Base-by-base conservation (phyloP, 2,113 vertebrate genomes). In the Menidia beryllina region DNA sequence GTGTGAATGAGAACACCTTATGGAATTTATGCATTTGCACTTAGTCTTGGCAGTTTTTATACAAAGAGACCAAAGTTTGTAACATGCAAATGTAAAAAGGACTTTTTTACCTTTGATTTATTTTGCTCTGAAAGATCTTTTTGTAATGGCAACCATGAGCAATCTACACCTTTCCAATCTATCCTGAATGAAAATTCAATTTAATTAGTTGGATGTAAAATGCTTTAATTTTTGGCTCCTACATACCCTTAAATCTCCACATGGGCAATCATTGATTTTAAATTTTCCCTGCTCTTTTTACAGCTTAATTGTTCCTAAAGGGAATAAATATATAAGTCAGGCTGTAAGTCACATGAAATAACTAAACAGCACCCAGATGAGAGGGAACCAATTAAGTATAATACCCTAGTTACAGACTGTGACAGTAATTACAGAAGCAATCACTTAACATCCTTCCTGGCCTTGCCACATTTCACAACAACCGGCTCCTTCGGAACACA, bases 371-470 rank as follows among this genome's bases (percentile, higher is more conserved):
- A 41, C 66, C 62, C 49, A 81, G 82, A 90, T 60, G 73, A 81
- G 41, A 85, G 66, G 83, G 76, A 77, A 48, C 85, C 83, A 75
- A 88, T 90, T 79, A 91, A 76, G 75, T 61, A 41, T 52, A 66
- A 57, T 74, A 67, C 81, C 71, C 36, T 73, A 81, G 75, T 83
- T 83, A 85, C 75, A 83, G 81, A 84, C 84, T 86, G 84, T 82
- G 86, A 87, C 89, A 89, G 81, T 88, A 88, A 91, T 91, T 92
- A 89, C 82, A 79, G 83, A 88, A 87, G 85, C 79, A 87, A 85
- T 79, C 75, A 84, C 80, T 78, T 89, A 66, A 87, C 85, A 84
- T 91, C 88, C 86, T 90, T 93, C 89, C 91, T 89, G 86, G 63
- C 58, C 30, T 71, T 51, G 65, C 90, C 87, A 76, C 89, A 88